Evolutionary conservation across 2,113 vertebrate species (phyloP), one percentile per base, ranked within the genome.

Genomic region (Forbesichthys agassizii): DNA sequence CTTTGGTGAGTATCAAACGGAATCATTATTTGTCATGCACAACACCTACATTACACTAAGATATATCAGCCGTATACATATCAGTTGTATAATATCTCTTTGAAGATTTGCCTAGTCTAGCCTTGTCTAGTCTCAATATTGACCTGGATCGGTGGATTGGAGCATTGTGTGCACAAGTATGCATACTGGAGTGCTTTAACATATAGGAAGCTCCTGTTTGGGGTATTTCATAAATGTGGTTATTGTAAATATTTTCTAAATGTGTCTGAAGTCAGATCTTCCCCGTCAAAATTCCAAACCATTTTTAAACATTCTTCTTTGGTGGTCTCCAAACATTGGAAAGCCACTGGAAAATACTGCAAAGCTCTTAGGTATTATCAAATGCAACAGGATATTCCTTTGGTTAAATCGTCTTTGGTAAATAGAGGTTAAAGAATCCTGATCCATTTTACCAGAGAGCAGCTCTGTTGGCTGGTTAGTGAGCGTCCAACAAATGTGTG

Each of bases 1-100:
- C 73, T 95, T 95, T 79, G 93, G 94, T 95, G 84, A 67, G 89
- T 82, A 47, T 53, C 8, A 20, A 27, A 57, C n/a, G 5, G 9
- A 57, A 18, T 20, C 55, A 57, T 20, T 33, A 0, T 20, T 11
- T 18, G 14, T 12, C 53, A 54, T 9, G 6, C 53, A n/a, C 14
- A 14, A 9, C 18, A 5, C 20, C n/a, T 56, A 18, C 8, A 56
- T 4, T 18, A 56, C 20, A n/a, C 14, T 10, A 18, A 56, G 54
- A n/a, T 8, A n/a, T 16, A n/a, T 56, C 4, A 18, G 54, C 54
- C 27, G 27, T 27, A 27, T 27, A 27, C 27, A 27, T 27, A 20
- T 20, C 20, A 20, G 20, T 20, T 2, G 20, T 20, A 27, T 27
- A 27, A 27, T 27, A 27, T 27, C 27, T 27, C 1, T 27, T 27